Conservation (phyloP, 2,888 invertebrate species). For the Andrena marginata region DNA sequence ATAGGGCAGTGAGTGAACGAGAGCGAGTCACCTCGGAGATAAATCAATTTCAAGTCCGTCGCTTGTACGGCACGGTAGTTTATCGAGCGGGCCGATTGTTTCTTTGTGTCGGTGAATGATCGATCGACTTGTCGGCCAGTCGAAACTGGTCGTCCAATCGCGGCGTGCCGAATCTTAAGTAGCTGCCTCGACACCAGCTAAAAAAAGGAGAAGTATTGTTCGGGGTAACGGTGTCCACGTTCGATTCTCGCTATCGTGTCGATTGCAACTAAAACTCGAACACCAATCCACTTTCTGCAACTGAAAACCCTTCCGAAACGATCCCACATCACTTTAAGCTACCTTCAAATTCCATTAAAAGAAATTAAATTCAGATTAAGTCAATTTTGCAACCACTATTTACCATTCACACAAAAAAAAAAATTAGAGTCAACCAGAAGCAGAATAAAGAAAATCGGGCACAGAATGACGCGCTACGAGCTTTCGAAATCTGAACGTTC, state of each 20-base stretch:
- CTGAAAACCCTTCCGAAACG: background rate
- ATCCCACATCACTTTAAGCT: background rate
- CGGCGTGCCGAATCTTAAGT: conserved; percentile 73
- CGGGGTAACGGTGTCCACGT: conserved; percentile 60
- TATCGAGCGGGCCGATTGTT: conserved; percentile 67
- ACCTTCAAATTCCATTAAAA: background rate
- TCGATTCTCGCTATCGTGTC: conserved; percentile 44
- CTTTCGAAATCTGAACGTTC: background rate
- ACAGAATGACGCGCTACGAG: background rate
- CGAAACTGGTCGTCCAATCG: conserved; percentile 70
- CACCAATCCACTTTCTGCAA: background rate
- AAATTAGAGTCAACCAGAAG: background rate
- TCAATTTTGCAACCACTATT: background rate
- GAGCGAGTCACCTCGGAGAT: conserved; percentile 34
- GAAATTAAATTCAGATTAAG: background rate
- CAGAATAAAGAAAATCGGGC: background rate
- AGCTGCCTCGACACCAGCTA: conserved; percentile 48
- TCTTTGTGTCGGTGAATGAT: conserved; percentile 74
- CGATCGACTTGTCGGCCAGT: conserved; percentile 73
- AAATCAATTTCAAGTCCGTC: conserved; percentile 50
- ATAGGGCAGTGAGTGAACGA: conserved; percentile 21
- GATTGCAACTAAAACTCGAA: conserved; percentile 46
- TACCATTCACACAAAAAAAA: background rate
- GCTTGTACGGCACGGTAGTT: conserved; percentile 48
- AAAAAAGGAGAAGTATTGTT: conserved; percentile 33